Conservation (phyloP, 2,888 invertebrate species). For the Synanthedon vespiformis region DNA sequence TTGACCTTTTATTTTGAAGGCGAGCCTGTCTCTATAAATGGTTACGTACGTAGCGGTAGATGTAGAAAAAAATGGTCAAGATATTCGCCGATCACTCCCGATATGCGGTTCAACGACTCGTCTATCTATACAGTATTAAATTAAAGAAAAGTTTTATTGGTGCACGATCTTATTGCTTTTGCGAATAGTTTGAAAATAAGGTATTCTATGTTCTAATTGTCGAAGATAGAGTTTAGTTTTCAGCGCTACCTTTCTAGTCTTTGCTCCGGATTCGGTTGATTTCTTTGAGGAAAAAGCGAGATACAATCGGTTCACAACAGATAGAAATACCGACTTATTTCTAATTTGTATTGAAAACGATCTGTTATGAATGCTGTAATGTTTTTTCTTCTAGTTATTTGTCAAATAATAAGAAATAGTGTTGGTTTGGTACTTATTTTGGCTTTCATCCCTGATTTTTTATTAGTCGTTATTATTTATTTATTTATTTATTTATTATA, state of each 20-base stretch:
- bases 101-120: conserved; percentile 33
- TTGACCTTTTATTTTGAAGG: conserved; percentile 4
- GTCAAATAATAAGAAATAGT: too few species aligned
- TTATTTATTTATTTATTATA: too few species aligned
- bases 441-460: too few species aligned
- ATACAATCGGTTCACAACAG: conserved; percentile 13
- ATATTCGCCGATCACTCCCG: conserved; percentile 23
- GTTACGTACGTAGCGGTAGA: conserved; percentile 25
- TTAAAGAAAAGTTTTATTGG: conserved; percentile 41
- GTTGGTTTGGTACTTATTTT: too few species aligned
- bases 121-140: conserved; percentile 30
- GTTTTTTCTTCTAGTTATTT: too few species aligned
- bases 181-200: conserved; percentile 12
- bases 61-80: conserved; percentile 28
- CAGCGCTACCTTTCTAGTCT: conserved; percentile 7
- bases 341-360: neutral
- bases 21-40: conserved; percentile 6
- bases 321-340: neutral
- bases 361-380: neutral
- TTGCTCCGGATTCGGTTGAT: conserved; percentile 47
- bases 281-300: conserved; percentile 40
- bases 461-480: too few species aligned
- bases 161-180: conserved; percentile 34
- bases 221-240: conserved; percentile 22
- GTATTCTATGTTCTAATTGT: conserved; percentile 18